Conservation (phyloP, 2,113 vertebrate species). For the Otis tarda region DNA sequence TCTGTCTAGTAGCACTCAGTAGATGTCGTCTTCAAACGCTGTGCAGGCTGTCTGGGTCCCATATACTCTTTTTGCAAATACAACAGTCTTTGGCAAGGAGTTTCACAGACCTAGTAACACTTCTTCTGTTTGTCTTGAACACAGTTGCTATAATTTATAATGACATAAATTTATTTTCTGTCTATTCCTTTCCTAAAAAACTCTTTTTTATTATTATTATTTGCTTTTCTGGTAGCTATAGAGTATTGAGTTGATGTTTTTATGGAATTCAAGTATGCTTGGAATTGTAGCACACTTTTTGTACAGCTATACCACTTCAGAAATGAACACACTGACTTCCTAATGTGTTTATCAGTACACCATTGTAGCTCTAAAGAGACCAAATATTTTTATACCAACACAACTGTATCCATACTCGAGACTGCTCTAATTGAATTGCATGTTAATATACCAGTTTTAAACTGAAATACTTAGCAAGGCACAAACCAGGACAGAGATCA, state of each 20-base stretch:
- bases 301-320: neutral
- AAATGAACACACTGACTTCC: neutral
- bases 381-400: neutral
- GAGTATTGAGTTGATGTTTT: neutral
- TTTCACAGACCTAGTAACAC: neutral
- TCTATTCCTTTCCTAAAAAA: neutral
- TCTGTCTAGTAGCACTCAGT: neutral
- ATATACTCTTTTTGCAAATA: neutral
- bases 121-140: neutral
- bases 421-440: neutral
- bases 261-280: neutral
- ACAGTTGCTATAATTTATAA: neutral
- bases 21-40: neutral
- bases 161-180: neutral
- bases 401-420: neutral
- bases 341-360: neutral
- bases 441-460: fast-evolving
- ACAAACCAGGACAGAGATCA: neutral
- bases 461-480: neutral
- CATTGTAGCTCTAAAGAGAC: neutral
- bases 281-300: neutral
- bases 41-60: neutral
- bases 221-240: neutral
- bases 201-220: neutral
- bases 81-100: neutral